phyloP scores from a whole-genome alignment of 2,888 invertebrate species.

The Sepiola atlantica region DNA sequence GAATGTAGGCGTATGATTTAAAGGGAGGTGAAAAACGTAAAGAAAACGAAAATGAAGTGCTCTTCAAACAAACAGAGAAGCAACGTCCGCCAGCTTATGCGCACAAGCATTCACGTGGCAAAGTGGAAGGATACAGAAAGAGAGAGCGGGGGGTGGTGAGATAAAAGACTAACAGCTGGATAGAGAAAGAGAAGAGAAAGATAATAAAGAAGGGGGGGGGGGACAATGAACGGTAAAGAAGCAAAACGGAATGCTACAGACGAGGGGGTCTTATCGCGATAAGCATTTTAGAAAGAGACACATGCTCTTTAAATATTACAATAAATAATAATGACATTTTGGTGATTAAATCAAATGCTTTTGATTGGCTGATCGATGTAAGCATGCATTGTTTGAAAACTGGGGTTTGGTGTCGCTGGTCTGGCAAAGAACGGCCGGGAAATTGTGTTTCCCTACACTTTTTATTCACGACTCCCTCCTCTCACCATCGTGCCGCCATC shows the following conservation, averaged over 20 bases:
- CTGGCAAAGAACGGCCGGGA: neutral
- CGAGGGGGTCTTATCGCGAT: neutral
- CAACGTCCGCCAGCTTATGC: too few species aligned
- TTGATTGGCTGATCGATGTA: neutral
- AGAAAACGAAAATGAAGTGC: too few species aligned
- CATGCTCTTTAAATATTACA: neutral
- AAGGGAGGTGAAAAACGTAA: neutral
- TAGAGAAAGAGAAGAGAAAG: too few species aligned
- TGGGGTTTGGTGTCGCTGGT: neutral
- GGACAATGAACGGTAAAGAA: too few species aligned
- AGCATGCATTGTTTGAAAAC: constrained; percentile 20
- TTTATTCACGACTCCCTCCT: neutral
- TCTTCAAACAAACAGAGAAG: too few species aligned
- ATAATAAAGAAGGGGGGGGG: too few species aligned
- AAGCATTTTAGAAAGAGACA: neutral
- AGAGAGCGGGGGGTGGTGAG: too few species aligned
- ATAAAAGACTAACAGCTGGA: neutral
- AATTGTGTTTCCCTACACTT: neutral
- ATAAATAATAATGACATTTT: neutral
- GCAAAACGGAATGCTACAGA: neutral
- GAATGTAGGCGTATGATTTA: neutral
- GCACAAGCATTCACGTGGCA: too few species aligned
- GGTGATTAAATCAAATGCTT: neutral
- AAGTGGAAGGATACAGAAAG: too few species aligned
- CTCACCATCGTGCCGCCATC: neutral